phyloP scores from a whole-genome alignment of 2,797 vertebrate species.

The Halcyon chelicuti region DNA sequence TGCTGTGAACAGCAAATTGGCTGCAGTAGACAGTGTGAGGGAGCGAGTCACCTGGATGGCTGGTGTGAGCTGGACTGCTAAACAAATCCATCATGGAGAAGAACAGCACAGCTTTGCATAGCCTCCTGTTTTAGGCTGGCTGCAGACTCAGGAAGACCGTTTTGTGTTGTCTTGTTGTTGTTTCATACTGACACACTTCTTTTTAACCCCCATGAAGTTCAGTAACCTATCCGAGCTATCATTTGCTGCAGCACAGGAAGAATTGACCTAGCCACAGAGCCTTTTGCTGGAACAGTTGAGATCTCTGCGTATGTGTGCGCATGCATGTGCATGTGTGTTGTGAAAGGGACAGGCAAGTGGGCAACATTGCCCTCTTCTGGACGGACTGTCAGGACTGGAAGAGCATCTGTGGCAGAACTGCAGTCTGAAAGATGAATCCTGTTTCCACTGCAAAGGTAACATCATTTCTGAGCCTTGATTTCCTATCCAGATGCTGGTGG shows the following conservation, averaged over 20 bases:
- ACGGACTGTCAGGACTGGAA: background rate
- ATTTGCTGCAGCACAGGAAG: background rate
- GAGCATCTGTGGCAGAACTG: background rate
- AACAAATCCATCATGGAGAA: background rate
- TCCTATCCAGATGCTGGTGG: background rate
- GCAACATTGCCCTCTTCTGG: constrained; percentile 64
- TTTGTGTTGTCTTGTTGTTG: background rate
- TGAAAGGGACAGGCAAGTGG: background rate
- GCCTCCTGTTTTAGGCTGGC: background rate
- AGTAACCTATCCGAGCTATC: background rate
- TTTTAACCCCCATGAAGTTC: background rate
- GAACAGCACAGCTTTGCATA: background rate
- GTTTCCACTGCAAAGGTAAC: background rate
- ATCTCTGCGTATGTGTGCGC: rapidly evolving
- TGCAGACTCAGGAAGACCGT: background rate
- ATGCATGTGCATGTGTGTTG: background rate
- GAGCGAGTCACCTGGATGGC: background rate
- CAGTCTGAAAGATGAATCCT: background rate
- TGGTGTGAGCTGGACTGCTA: background rate
- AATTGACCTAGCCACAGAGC: background rate
- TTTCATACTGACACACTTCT: background rate
- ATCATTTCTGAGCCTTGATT: background rate
- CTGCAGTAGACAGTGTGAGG: background rate
- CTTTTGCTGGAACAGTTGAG: background rate
- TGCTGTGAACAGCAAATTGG: background rate